Evolutionary conservation across 2,797 vertebrate genomes (phyloP).

Genomic region (Zonotrichia albicollis): DNA sequence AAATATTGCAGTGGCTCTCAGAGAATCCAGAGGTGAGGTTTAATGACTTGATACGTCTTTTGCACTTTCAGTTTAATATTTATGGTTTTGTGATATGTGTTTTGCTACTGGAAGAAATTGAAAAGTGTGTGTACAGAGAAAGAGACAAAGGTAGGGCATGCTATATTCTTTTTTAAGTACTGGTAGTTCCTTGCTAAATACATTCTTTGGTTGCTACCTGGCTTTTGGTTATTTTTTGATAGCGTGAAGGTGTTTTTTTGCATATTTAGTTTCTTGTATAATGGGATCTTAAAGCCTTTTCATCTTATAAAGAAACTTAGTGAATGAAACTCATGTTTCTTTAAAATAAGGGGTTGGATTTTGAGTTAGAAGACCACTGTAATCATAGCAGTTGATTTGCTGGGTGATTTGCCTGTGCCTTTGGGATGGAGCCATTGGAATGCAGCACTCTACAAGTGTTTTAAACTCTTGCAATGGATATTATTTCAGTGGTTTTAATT

Average conservation of each 20-base stretch:
- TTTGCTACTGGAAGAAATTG: background rate
- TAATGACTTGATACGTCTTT: background rate
- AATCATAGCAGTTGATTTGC: background rate
- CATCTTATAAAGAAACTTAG: background rate
- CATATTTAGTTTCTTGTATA: background rate
- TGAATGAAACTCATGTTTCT: background rate
- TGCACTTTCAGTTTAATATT: background rate
- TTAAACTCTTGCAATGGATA: background rate
- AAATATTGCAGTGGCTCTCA: background rate
- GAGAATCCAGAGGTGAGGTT: background rate
- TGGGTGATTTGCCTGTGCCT: background rate
- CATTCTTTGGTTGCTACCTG: background rate
- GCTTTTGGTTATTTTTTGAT: background rate
- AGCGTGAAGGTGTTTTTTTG: background rate
- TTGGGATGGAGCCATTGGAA: background rate
- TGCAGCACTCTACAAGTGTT: background rate
- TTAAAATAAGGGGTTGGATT: background rate
- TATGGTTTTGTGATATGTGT: background rate
- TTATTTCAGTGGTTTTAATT: background rate
- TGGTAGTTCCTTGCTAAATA: background rate
- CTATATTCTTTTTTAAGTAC: background rate
- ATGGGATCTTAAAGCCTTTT: background rate
- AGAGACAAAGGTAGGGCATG: background rate
- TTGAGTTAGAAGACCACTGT: background rate
- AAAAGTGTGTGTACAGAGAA: background rate